Base-by-base conservation (phyloP, 1,140 invertebrate genomes). In the Drosophila rhopaloa region DNA sequence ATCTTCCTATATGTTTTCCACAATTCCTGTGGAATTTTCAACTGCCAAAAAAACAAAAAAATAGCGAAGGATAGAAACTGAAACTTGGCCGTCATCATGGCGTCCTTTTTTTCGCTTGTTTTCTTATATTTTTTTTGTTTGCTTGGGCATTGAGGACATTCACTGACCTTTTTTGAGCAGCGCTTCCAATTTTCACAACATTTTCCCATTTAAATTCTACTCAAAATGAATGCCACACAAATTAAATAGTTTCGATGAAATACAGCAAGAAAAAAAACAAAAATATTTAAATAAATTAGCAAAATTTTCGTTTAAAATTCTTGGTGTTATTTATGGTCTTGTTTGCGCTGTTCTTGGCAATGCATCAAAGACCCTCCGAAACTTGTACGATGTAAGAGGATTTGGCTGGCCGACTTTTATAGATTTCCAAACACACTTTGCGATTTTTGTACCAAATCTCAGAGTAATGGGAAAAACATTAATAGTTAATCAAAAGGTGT, bases 161-260 rank as follows among this genome's bases (percentile, higher is more conserved):
- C 24, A 40, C 43, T 65, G 62, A 65, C 59, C 59, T 66, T 65
- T 67, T 66, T 19, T 9, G 11, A 38, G 16, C 14, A n/a, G 14
- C 56, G 10, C 32, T 63, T 48, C 37, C 37, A 32, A 32, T 48
- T 27, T 41, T 4, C 59, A 47, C 40, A 74, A 62, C 68, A 74
- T 74, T 74, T 76, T 76, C 47, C 47, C 72, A 76, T 79, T 79
- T 79, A 79, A 73, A 79, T 77, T 76, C 51, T 53, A 78, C 53
- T 78, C 74, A 79, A 78, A 77, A 60, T 43, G 32, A 60, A 48
- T 46, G 13, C 32, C 32, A 40, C 13, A 53, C 40, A 40, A 68
- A 46, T 94, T 68, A 46, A 61, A 73, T 61, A 46, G 47, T 68
- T 72, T 29, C 24, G 9, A 53, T 27, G 41, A 54, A 27, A 29